Evolutionary conservation across 1,140 invertebrate genomes (phyloP), one percentile per base, ranked within the genome.

Genomic region (Penaeus indicus): DNA sequence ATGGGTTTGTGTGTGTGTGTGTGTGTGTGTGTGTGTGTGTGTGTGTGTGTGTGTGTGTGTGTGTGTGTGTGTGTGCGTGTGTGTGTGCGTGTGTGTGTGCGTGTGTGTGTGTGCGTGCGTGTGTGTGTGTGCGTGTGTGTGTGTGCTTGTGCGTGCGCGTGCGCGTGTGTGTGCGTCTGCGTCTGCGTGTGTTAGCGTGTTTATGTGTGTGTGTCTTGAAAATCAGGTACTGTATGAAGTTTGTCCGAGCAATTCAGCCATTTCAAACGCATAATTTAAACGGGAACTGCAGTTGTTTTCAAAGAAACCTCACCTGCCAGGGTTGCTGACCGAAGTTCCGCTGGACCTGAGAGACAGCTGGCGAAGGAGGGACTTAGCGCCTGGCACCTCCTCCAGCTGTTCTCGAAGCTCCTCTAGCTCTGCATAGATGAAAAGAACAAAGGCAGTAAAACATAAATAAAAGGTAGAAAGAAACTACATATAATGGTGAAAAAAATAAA

Each of bases 381-480:
- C 54, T 18, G 32, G 27, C 16, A 69, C 62, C 5, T 69, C 75
- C 19, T 87, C 77, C 16, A 87, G 63, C 21, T 87, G 85, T 3
- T 80, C 78, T 60, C 63, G 32, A 22, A 87, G 47, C 62, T 67
- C 77, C 60, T 86, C 85, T 78, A 86, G 60, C 25, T 81, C 85
- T 87, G 78, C 27, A 11, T 16, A 13, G 5, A 75, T 19, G 4
- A 0, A 32, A 21, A 4, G n/a, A 32, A 2, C 18, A 75, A 75
- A 7, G n/a, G 7, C 0, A 27, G 32, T 13, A 75, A n/a, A 19
- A 32, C 4, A 32, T 75, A 38, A 75, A 47, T 13, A 47, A 16
- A 54, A 54, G 54, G 54, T 54, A 2, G 11, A 11, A 54, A 54
- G 10, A 54, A 42, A 42, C 38, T 42, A 42, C 38, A 4, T 1